Evolutionary conservation across 2,888 invertebrate species (phyloP).

Genomic region (Tenodera sinensis): DNA sequence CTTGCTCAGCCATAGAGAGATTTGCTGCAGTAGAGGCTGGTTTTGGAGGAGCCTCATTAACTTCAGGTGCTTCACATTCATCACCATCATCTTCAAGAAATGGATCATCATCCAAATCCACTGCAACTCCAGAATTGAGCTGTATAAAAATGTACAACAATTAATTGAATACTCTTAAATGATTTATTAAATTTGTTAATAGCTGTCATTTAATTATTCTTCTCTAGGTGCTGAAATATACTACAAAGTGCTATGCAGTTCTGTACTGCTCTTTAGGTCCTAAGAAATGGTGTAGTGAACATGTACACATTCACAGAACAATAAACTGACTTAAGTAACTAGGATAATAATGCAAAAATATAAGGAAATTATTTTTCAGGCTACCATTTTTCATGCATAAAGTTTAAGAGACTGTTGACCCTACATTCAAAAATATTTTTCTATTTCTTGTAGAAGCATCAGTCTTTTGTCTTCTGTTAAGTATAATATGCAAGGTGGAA

Average conservation of each 20-base stretch:
- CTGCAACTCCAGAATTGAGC: constrained; percentile 21
- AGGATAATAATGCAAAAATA: too few species aligned
- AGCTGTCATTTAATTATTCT: not conserved
- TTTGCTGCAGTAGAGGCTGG: not conserved
- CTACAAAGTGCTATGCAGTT: not conserved
- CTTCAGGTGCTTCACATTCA: constrained; percentile 10
- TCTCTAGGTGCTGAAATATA: not conserved
- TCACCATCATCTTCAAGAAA: constrained; percentile 31
- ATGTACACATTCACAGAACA: not conserved
- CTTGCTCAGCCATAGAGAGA: constrained; percentile 48
- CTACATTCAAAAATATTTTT: too few species aligned
- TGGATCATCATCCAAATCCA: constrained; percentile 23
- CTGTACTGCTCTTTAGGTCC: not conserved
- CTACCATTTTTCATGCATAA: too few species aligned
- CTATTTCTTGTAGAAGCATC: too few species aligned
- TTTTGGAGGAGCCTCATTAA: constrained; percentile 24
- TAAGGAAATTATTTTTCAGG: too few species aligned
- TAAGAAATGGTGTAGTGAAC: not conserved
- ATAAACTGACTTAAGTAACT: too few species aligned
- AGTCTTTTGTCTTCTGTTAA: too few species aligned
- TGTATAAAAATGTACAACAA: constrained; percentile 4
- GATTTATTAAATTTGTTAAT: not conserved
- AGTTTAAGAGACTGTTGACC: too few species aligned
- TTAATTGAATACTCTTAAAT: not conserved
- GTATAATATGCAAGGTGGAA: too few species aligned